Evolutionary conservation across 2,888 invertebrate genomes (phyloP).

Genomic region (Keiferia lycopersicella): DNA sequence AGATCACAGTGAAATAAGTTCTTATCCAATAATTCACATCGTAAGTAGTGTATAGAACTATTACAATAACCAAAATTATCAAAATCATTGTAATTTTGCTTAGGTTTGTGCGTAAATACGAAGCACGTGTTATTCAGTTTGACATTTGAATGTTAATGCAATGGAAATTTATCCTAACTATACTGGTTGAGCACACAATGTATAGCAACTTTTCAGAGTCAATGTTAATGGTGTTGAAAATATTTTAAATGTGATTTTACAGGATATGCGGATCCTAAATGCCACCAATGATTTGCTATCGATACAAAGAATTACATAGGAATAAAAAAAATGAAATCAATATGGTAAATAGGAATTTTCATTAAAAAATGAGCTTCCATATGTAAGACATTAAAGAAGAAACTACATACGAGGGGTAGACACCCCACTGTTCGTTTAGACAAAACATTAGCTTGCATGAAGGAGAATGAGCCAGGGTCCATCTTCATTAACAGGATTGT

Average conservation of each 20-base stretch:
- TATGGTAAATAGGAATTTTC: too few species aligned
- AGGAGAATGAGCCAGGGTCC: conserved; percentile 20
- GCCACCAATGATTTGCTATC: too few species aligned
- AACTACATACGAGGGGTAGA: background rate
- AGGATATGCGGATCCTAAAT: too few species aligned
- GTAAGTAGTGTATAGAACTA: conserved; percentile 82
- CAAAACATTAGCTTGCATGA: background rate
- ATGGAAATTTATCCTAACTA: conserved; percentile 18
- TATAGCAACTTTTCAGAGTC: background rate
- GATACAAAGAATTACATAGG: too few species aligned
- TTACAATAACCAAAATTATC: conserved; percentile 43
- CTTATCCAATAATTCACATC: conserved; percentile 89
- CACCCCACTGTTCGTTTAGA: conserved; percentile 9
- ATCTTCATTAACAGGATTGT: conserved; percentile 53
- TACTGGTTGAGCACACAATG: background rate
- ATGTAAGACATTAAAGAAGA: background rate
- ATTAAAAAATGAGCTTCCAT: too few species aligned
- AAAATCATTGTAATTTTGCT: conserved; percentile 38
- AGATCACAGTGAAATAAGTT: conserved; percentile 84
- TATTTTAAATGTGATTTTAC: background rate
- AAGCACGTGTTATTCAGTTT: background rate
- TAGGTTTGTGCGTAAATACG: background rate
- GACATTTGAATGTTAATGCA: conserved; percentile 23
- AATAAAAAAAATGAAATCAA: too few species aligned
- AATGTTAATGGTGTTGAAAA: background rate